phyloP scores from a whole-genome alignment of 1,140 invertebrate genomes.

The Ooceraea biroi region DNA sequence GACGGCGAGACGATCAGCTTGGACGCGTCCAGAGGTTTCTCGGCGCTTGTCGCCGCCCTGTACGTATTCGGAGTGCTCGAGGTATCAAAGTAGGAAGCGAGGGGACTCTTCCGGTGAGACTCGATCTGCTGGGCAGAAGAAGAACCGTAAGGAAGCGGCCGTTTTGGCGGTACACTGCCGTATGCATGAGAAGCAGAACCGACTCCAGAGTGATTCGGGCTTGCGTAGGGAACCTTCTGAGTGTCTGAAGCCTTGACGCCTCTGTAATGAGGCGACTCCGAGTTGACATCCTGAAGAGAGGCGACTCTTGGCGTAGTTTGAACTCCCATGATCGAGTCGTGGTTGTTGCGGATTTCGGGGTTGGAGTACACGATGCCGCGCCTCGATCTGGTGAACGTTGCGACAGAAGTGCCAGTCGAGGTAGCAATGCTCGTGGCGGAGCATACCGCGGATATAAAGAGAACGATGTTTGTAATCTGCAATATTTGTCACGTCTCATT shows the following conservation, averaged over 20 bases:
- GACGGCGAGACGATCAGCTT: constrained; percentile 39
- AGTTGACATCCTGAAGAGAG: neutral
- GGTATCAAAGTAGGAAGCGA: constrained; percentile 32
- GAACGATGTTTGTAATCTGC: constrained; percentile 40
- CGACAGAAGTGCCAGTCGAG: neutral
- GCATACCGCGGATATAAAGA: constrained; percentile 24
- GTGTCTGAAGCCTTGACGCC: neutral
- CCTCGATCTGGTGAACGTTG: constrained; percentile 37
- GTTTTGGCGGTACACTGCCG: constrained; percentile 36
- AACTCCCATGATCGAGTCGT: neutral
- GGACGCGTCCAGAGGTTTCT: constrained; percentile 11
- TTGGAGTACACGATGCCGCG: constrained; percentile 18
- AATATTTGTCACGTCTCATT: constrained; percentile 15
- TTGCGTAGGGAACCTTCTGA: neutral
- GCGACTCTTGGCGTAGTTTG: constrained; percentile 2
- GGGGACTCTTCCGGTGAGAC: neutral
- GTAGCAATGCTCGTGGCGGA: neutral
- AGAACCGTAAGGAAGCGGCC: neutral
- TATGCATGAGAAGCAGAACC: neutral
- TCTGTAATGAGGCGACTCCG: constrained; percentile 26
- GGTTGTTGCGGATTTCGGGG: neutral
- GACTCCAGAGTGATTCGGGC: neutral
- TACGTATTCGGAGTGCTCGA: constrained; percentile 46
- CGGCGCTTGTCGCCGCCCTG: constrained; percentile 8
- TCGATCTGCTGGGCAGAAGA: neutral